These are phyloP conservation scores for Trichacis sp. DNA, from an alignment of 2,888 invertebrate species.

Conservation along the genomic window DNA sequence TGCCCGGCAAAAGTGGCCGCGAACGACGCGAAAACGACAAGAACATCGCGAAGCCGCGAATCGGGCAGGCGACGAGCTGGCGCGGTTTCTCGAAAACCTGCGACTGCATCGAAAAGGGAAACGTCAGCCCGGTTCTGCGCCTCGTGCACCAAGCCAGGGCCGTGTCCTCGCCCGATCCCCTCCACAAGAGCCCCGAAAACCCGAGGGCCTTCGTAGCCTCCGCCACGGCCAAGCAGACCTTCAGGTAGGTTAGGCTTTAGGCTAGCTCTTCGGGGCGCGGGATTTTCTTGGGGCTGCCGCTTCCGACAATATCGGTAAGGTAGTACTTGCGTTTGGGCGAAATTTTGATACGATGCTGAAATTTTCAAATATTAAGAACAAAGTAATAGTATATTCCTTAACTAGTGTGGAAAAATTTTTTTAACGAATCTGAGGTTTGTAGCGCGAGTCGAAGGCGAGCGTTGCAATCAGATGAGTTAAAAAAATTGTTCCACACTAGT, in stretches of 20 bases:
- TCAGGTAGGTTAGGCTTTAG: slow-evolving; percentile 69
- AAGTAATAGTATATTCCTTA: too few relatives aligned
- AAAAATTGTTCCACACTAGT: too few relatives aligned
- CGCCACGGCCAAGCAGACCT: slow-evolving; percentile 62
- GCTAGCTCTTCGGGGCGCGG: too few relatives aligned
- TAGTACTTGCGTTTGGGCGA: too few relatives aligned
- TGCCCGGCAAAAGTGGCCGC: slow-evolving; percentile 44
- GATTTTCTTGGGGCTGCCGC: too few relatives aligned
- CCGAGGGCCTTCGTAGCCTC: slow-evolving; percentile 64
- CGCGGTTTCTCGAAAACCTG: slow-evolving; percentile 62
- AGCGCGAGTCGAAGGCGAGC: too few relatives aligned
- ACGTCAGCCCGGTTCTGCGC: slow-evolving; percentile 60
- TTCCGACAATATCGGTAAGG: too few relatives aligned
- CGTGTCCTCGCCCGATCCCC: slow-evolving; percentile 69
- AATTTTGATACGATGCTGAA: too few relatives aligned
- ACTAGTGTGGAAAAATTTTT: too few relatives aligned
- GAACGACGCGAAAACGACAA: slow-evolving; percentile 17
- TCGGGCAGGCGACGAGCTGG: slow-evolving; percentile 57
- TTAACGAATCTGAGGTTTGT: too few relatives aligned
- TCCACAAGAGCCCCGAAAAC: slow-evolving; percentile 64
- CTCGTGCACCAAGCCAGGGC: slow-evolving; percentile 66
- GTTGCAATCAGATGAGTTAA: too few relatives aligned
- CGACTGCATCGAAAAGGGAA: slow-evolving; percentile 62
- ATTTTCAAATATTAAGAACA: too few relatives aligned
- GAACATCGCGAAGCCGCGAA: slow-evolving; percentile 48